Base-by-base conservation (phyloP, 2,797 vertebrate species). In the Anolis apletophallus region DNA sequence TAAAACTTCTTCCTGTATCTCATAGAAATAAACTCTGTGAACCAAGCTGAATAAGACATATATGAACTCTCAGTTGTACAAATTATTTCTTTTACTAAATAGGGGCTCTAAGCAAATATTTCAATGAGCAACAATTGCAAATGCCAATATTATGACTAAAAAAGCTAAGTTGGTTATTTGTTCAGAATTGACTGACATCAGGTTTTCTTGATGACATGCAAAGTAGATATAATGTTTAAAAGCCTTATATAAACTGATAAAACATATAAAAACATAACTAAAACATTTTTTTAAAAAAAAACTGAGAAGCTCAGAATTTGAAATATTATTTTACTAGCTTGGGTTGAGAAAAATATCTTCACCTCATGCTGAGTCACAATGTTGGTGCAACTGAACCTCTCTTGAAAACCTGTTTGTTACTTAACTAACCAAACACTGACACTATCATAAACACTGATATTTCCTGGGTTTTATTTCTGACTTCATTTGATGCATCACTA, bases 61-160 rank as follows among this genome's bases (percentile, higher is more conserved):
- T 85, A 91, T 29, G 83, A 86, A 90, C 7, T 72, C n/a, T 2
- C 80, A 74, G 1, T 34, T 89, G 0, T 80, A 88, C 12, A 90
- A 91, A 88, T 74, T 67, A 32, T 14, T 55, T 69, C n/a, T 29
- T 29, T 87, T 55, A 83, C 85, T 6, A 0, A 36, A 64, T 82
- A 78, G n/a, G 81, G 75, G 10, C 3, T 81, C 89, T 80, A 91
- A 75, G 71, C 81, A 68, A 91, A 64, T 83, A 10, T 90, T 87
- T 69, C 2, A 16, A 69, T 50, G 83, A 86, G 67, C 90, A 74
- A 61, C 14, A 79, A 61, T 7, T 61, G 34, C 13, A 61, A 9
- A 67, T 59, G 32, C 64, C 13, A 82, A 17, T 32, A 32, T 32
- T 34, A 36, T 34, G 36, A 14, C 14, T 50, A 19, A 76, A 61